Evolutionary conservation across 2,797 vertebrate species (phyloP).

Genomic region (Benthosema pterotum): DNA sequence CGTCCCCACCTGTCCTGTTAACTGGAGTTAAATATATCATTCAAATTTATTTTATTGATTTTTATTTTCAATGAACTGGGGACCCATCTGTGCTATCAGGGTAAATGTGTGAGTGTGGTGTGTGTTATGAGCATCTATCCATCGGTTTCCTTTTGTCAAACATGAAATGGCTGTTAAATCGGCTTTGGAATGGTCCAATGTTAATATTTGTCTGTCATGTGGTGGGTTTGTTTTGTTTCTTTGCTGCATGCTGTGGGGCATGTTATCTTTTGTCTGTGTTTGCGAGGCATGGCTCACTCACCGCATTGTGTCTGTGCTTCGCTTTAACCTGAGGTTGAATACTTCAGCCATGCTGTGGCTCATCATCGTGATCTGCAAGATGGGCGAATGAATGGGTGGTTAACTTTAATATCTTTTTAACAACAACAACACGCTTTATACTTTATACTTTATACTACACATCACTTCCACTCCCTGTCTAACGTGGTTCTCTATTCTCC

Average conservation of each 20-base stretch:
- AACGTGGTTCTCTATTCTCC: slow-evolving; percentile 74
- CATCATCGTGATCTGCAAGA: slow-evolving; percentile 10
- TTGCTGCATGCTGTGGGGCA: slow-evolving; percentile 17
- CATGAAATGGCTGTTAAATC: slow-evolving; percentile 17
- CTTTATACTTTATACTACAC: too few species aligned
- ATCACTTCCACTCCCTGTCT: slow-evolving; percentile 50
- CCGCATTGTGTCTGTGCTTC: slow-evolving; percentile 54
- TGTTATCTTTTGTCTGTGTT: slow-evolving; percentile 1
- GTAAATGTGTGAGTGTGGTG: slow-evolving; percentile 28
- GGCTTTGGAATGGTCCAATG: slow-evolving; percentile 3
- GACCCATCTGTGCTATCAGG: slow-evolving; percentile 26
- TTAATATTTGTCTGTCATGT: too few species aligned
- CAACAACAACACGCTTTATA: slow-evolving; percentile 7
- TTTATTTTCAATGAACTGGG: slow-evolving; percentile 22
- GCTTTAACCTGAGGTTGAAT: slow-evolving; percentile 33
- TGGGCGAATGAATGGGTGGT: slow-evolving; percentile 9
- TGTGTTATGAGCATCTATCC: slow-evolving; percentile 25
- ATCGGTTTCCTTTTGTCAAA: slow-evolving; percentile 4
- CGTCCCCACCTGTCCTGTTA: too few species aligned
- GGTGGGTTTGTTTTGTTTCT: slow-evolving; percentile 4
- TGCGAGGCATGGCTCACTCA: slow-evolving; percentile 41
- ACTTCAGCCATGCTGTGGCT: slow-evolving; percentile 34
- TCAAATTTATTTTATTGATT: slow-evolving; percentile 9
- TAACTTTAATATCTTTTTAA: not conserved
- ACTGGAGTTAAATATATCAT: not conserved